Conservation (phyloP, 1,140 invertebrate genomes). For the Drosophila leontia region DNA sequence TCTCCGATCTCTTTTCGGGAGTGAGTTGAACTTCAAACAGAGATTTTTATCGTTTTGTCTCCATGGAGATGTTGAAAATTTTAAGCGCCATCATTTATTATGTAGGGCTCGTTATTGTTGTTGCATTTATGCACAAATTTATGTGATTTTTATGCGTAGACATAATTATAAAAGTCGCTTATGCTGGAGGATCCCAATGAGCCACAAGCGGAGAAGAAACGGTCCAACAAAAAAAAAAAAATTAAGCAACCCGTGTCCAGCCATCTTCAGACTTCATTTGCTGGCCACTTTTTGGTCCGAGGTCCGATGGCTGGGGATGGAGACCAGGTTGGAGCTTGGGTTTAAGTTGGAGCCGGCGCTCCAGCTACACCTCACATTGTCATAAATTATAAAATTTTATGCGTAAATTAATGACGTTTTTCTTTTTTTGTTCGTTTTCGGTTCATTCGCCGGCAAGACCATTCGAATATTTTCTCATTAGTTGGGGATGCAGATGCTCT, state of each 20-base stretch:
- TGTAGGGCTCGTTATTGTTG: conserved; percentile 67
- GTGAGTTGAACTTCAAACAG: conserved; percentile 58
- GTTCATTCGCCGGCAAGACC: conserved; percentile 44
- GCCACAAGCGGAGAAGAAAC: conserved; percentile 14
- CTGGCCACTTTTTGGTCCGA: conserved; percentile 41
- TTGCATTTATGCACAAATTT: conserved; percentile 83
- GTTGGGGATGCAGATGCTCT: conserved; percentile 28
- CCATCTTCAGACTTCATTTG: conserved; percentile 58
- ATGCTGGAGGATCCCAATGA: conserved; percentile 39
- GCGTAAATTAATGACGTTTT: conserved; percentile 83
- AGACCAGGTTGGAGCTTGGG: conserved; percentile 31
- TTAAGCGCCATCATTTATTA: conserved; percentile 85
- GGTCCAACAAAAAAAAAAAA: conserved; percentile 22
- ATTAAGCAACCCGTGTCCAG: conserved; percentile 24
- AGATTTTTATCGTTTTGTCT: conserved; percentile 73
- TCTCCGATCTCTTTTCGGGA: conserved; percentile 33
- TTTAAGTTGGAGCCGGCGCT: conserved; percentile 65
- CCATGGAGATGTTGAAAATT: conserved; percentile 79
- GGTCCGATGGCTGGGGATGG: conserved; percentile 11
- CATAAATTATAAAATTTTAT: conserved; percentile 85
- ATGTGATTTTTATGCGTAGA: conserved; percentile 85
- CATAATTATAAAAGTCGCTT: conserved; percentile 82
- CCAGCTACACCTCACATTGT: conserved; percentile 81
- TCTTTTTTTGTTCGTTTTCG: conserved; percentile 41
- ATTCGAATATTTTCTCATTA: conserved; percentile 36